Base-by-base conservation (phyloP, 2,888 invertebrate genomes). In the Poecilus cupreus region DNA sequence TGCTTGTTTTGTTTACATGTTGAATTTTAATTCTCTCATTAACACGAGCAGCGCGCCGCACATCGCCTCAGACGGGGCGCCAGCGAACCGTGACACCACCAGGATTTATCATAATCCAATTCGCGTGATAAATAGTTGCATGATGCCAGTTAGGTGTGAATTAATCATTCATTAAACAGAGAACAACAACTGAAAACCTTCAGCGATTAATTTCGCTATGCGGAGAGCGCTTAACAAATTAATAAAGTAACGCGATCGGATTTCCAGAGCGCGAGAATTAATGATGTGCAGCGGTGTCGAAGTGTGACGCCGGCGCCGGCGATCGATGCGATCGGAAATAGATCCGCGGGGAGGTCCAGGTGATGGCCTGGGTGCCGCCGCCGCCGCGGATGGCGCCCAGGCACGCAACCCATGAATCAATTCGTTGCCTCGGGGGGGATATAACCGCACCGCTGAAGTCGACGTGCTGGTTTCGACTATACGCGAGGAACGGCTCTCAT, bases 21-120 rank as follows among this genome's bases (percentile, higher is more conserved):
- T 72, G 80, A 80, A 80, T 80, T 80, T 80, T 80, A 72, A 80
- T 80, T 80, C 72, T 6, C 80, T 80, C 80, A 80, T 80, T 80
- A 80, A 57, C 1, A 32, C 32, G 32, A 32, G 4, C 32, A n/a
- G 24, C 26, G 16, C 24, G 13, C 22, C 10, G 43, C 16, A 70
- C 2, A 43, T 16, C 4, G 16, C n/a, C 32, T 3, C 32, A 39
- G 10, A 22, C 24, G 16, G 54, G 1, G 22, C 22, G 54, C 11
- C 32, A 32, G 13, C 32, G 39, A 51, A 51, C 39, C 64, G 51
- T 68, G 78, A 46, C 78, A 46, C 22, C 64, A 16, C 5, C 60
- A 22, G 39, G 68, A 72, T 72, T 80, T 80, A 72, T 80, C 54
- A 80, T 80, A 80, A 72, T 80, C 70, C 72, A 80, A 80, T 80